Conservation (phyloP, 2,888 invertebrate genomes). For the Spicauda simplicius region DNA sequence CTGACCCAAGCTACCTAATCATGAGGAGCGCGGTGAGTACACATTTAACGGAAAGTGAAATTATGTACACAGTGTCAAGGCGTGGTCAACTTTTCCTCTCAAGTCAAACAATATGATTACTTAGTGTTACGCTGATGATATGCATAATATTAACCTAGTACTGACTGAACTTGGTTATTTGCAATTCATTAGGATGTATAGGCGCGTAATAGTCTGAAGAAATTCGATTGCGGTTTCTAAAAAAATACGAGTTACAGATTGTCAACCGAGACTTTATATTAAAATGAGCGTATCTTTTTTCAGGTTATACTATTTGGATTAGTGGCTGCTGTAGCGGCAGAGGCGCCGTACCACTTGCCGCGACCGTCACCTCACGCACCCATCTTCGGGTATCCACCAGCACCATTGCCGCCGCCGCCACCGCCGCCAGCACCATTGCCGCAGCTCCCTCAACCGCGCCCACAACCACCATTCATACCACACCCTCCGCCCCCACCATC, state of each 20-base stretch:
- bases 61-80: constrained; percentile 56
- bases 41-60: constrained; percentile 49
- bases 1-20: constrained; percentile 60
- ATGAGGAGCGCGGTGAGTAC: constrained; percentile 80
- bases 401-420: constrained; percentile 46
- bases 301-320: constrained; percentile 70
- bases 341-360: constrained; percentile 74
- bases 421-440: constrained; percentile 40
- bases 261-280: too few species aligned
- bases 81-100: constrained; percentile 42
- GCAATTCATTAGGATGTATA: background rate
- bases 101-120: constrained; percentile 38
- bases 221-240: too few species aligned
- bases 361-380: constrained; percentile 63
- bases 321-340: constrained; percentile 64
- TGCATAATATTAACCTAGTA: constrained; percentile 13
- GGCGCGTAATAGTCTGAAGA: too few species aligned
- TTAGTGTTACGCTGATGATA: constrained; percentile 28
- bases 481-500: constrained; percentile 22
- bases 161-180: background rate
- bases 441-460: constrained; percentile 31
- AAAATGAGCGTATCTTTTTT: background rate
- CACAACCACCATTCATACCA: constrained; percentile 32
- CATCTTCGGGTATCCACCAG: constrained; percentile 59
- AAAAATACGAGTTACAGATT: too few species aligned